A percentile compares a stretch with the other conserved stretches of the same genome.
Evolutionary conservation across 2,888 invertebrate genomes (phyloP).

Genomic region (Athripsodes cinereus): DNA sequence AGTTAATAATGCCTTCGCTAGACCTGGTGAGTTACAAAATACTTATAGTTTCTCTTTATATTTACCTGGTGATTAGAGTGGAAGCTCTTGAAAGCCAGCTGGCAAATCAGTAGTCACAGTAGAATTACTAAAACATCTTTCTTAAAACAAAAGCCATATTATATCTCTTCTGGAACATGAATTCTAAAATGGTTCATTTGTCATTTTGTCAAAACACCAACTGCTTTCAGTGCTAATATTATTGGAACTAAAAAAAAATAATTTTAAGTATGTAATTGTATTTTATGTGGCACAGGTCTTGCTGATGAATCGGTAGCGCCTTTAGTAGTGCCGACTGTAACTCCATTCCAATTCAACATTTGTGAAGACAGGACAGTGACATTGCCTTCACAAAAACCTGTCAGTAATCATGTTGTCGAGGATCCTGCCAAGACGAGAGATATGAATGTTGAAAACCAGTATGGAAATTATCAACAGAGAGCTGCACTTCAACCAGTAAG

Average conservation of each 20-base stretch:
- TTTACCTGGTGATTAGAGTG: too few relatives aligned
- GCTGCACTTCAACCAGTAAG: not conserved
- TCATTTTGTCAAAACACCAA: too few relatives aligned
- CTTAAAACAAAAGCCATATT: too few relatives aligned
- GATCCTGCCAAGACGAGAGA: not conserved
- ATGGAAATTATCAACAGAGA: not conserved
- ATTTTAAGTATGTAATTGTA: too few relatives aligned
- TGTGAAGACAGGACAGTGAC: not conserved
- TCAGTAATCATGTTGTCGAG: not conserved
- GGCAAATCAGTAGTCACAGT: too few relatives aligned
- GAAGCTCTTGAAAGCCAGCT: too few relatives aligned
- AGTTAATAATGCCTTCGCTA: constrained; percentile 56
- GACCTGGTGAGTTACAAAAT: constrained; percentile 40
- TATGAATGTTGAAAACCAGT: not conserved
- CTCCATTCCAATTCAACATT: not conserved
- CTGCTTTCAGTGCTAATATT: too few relatives aligned
- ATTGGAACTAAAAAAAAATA: too few relatives aligned
- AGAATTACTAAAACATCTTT: too few relatives aligned
- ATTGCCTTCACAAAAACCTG: not conserved
- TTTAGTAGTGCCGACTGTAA: not conserved
- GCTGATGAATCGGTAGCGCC: not conserved
- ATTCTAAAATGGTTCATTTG: too few relatives aligned
- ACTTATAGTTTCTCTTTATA: too few relatives aligned
- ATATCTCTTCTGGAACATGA: too few relatives aligned
- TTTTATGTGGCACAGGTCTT: not conserved